Evolutionary conservation across 2,888 invertebrate species (phyloP).

Genomic region (Ormyrus nitidulus): DNA sequence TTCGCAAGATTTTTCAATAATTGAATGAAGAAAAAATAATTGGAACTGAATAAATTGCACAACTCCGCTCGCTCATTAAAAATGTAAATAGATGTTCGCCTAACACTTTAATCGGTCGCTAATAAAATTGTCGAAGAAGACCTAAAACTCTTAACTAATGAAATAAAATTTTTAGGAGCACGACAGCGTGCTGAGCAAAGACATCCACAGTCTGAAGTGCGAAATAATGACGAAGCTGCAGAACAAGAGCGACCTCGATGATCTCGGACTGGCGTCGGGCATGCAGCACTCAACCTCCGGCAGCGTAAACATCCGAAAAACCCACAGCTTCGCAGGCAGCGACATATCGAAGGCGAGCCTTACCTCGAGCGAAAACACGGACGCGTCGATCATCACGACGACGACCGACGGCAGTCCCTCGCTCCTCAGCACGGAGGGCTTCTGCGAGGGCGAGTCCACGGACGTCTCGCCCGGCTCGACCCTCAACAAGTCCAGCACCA

Average conservation of each 20-base stretch:
- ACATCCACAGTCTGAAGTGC: constrained; percentile 69
- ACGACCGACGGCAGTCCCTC: constrained; percentile 78
- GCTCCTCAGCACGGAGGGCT: constrained; percentile 71
- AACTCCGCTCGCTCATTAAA: no score
- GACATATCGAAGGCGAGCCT: constrained; percentile 77
- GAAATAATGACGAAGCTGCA: constrained; percentile 70
- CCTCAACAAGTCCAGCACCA: constrained; percentile 67
- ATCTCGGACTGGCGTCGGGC: neutral
- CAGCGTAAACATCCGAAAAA: constrained; percentile 65
- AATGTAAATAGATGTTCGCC: neutral
- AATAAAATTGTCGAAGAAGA: no score
- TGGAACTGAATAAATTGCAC: no score
- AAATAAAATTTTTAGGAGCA: constrained; percentile 46
- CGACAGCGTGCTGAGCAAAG: constrained; percentile 66
- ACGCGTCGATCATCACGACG: constrained; percentile 82
- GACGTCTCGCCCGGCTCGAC: constrained; percentile 72
- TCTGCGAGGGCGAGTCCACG: constrained; percentile 73
- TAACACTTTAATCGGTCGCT: no score
- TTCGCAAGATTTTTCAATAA: neutral
- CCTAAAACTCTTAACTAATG: no score
- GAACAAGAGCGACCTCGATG: constrained; percentile 53
- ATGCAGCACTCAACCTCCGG: no score
- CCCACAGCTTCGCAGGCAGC: constrained; percentile 72
- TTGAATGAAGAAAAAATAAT: neutral
- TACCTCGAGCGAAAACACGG: constrained; percentile 82